Evolutionary conservation across 2,113 vertebrate species (phyloP).

Genomic region (Canis aureus): DNA sequence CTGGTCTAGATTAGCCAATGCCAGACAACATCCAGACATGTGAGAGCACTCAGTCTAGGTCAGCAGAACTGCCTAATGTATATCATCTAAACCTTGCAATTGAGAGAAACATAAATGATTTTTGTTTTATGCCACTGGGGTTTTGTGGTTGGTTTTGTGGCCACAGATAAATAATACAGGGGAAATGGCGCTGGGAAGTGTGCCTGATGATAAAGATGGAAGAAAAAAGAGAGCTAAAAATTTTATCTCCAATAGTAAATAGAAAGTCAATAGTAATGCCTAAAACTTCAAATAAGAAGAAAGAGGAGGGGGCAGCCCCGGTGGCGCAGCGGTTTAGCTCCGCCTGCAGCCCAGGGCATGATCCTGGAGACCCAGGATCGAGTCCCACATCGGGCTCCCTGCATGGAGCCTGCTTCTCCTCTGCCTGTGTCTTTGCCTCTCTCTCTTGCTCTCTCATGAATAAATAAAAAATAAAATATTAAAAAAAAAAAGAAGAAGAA

Average conservation of each 20-base stretch:
- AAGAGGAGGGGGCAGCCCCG: neutral
- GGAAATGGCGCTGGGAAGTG: neutral
- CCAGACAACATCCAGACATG: neutral
- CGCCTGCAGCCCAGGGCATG: too few relatives aligned
- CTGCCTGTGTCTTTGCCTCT: too few relatives aligned
- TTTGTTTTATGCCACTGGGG: neutral
- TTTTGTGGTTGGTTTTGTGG: neutral
- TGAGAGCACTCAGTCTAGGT: neutral
- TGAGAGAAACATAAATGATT: neutral
- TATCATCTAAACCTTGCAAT: neutral
- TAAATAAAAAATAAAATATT: too few relatives aligned
- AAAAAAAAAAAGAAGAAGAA: too few relatives aligned
- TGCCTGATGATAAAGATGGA: neutral
- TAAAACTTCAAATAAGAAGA: neutral
- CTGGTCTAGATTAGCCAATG: neutral
- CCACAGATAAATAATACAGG: neutral
- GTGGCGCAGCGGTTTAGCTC: too few relatives aligned
- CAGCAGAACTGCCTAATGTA: neutral
- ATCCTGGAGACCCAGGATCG: too few relatives aligned
- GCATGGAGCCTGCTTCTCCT: too few relatives aligned
- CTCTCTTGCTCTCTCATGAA: too few relatives aligned
- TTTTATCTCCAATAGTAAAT: neutral
- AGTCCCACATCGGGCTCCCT: too few relatives aligned
- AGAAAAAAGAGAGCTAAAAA: neutral
- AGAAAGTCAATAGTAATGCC: too few relatives aligned